Conservation (phyloP, 92 coral and sea anemone species). For the Siderastrea radians region DNA sequence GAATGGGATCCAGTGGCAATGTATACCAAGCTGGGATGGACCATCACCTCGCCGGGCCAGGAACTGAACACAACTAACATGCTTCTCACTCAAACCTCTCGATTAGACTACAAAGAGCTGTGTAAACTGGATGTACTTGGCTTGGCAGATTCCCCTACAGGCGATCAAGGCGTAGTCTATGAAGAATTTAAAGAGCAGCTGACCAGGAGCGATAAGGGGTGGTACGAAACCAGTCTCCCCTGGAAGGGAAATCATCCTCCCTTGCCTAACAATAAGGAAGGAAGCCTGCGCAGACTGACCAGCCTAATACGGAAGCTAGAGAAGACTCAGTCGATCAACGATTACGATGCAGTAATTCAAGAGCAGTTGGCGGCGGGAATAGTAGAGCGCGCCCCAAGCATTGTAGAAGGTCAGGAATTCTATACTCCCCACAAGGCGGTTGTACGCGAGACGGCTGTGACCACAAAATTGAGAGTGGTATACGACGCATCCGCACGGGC, state of each 20-base stretch:
- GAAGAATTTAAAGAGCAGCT: too few species aligned
- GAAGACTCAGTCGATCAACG: background rate
- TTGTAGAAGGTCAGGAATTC: slow-evolving; percentile 28
- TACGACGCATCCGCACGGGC: too few species aligned
- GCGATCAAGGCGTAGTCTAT: too few species aligned
- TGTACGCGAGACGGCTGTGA: background rate
- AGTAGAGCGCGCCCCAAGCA: slow-evolving; percentile 26
- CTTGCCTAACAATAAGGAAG: slow-evolving; percentile 19
- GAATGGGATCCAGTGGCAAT: slow-evolving; percentile 49
- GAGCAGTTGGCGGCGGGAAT: slow-evolving; percentile 21
- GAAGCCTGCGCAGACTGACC: slow-evolving; percentile 4
- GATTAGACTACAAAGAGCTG: too few species aligned
- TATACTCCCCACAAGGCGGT: slow-evolving; percentile 33
- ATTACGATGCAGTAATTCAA: background rate
- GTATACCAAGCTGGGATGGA: slow-evolving; percentile 15
- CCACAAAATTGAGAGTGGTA: too few species aligned
- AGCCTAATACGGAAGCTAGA: slow-evolving; percentile 3
- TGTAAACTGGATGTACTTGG: too few species aligned
- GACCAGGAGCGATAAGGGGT: background rate
- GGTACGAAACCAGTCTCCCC: slow-evolving; percentile 21
- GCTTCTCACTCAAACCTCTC: too few species aligned
- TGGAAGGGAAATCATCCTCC: background rate
- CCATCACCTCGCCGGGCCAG: too few species aligned
- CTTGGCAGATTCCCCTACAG: too few species aligned
- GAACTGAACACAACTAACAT: too few species aligned